Conservation (phyloP, 2,888 invertebrate genomes). For the Pediacus dermestoides region DNA sequence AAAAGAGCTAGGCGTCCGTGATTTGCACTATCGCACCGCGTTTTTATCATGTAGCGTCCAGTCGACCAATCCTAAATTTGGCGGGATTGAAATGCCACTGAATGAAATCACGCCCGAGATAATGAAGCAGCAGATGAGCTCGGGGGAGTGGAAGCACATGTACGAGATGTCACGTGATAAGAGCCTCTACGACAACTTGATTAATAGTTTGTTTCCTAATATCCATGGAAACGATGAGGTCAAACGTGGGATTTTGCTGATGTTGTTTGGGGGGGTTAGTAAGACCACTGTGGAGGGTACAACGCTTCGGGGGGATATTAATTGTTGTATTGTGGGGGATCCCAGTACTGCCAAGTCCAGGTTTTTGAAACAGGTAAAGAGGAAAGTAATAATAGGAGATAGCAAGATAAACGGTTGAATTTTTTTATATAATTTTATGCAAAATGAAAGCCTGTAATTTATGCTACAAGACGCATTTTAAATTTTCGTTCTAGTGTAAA, state of each 20-base stretch:
- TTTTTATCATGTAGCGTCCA: slow-evolving; percentile 93
- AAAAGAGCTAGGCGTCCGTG: slow-evolving; percentile 79
- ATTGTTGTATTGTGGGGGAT: slow-evolving; percentile 97
- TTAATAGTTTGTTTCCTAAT: slow-evolving; percentile 89
- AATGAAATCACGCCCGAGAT: slow-evolving; percentile 86
- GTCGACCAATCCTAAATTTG: slow-evolving; percentile 82
- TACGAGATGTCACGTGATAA: slow-evolving; percentile 96
- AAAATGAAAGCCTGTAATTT: no score
- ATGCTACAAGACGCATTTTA: no score
- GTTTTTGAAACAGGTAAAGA: slow-evolving; percentile 91
- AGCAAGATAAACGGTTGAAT: no score
- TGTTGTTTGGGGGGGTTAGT: slow-evolving; percentile 95
- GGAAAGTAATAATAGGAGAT: no score
- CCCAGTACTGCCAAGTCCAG: slow-evolving; percentile 99
- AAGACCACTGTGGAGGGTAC: slow-evolving; percentile 90
- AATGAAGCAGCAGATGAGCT: slow-evolving; percentile 91
- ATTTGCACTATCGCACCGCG: slow-evolving; percentile 83
- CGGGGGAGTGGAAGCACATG: slow-evolving; percentile 90
- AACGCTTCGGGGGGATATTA: slow-evolving; percentile 91
- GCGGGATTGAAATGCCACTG: slow-evolving; percentile 76
- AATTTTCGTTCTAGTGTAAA: no score
- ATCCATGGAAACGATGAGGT: slow-evolving; percentile 97
- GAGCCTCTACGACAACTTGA: slow-evolving; percentile 85
- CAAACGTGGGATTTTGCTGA: slow-evolving; percentile 82
- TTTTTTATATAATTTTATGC: no score